phyloP scores from a whole-genome alignment of 23 tunicate species.

The Ciona savignyi region DNA sequence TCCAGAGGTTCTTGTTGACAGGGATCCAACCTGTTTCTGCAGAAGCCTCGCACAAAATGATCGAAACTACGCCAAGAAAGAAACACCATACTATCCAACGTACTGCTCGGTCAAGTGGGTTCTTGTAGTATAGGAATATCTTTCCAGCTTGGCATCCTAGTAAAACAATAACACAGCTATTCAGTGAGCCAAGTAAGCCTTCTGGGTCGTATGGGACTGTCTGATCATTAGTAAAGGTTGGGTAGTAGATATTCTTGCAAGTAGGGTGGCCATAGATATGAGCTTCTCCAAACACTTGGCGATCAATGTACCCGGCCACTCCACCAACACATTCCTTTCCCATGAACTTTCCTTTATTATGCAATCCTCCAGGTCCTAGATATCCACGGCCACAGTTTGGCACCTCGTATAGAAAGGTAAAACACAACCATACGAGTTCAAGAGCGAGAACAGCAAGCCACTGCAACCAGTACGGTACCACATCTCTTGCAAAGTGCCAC shows the following conservation, averaged over 20 bases:
- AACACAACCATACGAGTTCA: constrained; percentile 71
- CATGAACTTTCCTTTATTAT: constrained; percentile 35
- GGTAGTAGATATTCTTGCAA: constrained; percentile 56
- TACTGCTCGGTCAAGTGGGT: constrained; percentile 29
- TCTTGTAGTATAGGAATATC: constrained; percentile 67
- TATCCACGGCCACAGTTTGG: constrained; percentile 77
- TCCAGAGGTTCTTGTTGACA: constrained; percentile 92
- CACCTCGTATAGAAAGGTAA: constrained; percentile 77
- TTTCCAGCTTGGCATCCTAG: constrained; percentile 86
- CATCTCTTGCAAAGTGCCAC: constrained; percentile 58
- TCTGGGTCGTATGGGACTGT: constrained; percentile 88
- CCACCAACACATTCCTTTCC: constrained; percentile 80
- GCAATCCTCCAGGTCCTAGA: constrained; percentile 94
- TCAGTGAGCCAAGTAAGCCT: constrained; percentile 89
- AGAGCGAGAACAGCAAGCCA: constrained; percentile 53
- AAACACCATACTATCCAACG: constrained; percentile 73
- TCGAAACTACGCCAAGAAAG: constrained; percentile 48
- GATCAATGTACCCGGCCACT: constrained; percentile 91
- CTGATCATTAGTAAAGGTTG: constrained; percentile 22
- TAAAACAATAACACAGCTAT: constrained; percentile 80
- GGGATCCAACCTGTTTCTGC: constrained; percentile 84
- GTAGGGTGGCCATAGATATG: constrained; percentile 92
- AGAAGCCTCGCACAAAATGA: constrained; percentile 53
- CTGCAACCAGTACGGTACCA: constrained; percentile 79
- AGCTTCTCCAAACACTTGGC: constrained; percentile 75